These are phyloP conservation scores for Argyresthia goedartella DNA, from an alignment of 2,888 invertebrate genomes.

Conservation along the genomic window DNA sequence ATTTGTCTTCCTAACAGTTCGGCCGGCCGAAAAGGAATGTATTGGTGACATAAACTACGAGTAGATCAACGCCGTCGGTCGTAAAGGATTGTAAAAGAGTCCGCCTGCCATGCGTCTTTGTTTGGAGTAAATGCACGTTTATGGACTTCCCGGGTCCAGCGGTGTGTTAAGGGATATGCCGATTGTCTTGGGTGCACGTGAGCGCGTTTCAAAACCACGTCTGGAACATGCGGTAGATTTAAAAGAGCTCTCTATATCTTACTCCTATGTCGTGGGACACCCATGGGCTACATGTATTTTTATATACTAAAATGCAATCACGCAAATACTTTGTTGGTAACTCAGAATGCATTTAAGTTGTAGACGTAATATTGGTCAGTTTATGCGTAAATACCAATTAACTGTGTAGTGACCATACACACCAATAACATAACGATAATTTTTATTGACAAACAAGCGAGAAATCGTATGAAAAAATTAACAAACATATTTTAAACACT, in stretches of 20 bases:
- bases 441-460: too few relatives aligned
- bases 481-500: too few relatives aligned
- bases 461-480: too few relatives aligned
- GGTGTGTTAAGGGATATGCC: neutral
- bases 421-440: too few relatives aligned
- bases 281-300: too few relatives aligned
- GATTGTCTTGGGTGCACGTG: neutral
- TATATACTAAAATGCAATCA: too few relatives aligned
- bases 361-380: too few relatives aligned
- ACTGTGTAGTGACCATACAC: too few relatives aligned
- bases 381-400: too few relatives aligned
- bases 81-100: conserved; percentile 21
- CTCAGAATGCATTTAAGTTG: too few relatives aligned
- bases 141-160: neutral
- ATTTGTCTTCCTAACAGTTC: neutral
- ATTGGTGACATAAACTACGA: conserved; percentile 26
- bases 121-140: conserved; percentile 19
- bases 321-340: too few relatives aligned
- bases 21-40: conserved; percentile 19
- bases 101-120: conserved; percentile 28
- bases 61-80: conserved; percentile 13
- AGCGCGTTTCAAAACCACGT: neutral
- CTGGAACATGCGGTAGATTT: neutral
- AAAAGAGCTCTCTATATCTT: neutral
- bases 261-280: too few relatives aligned